Evolutionary conservation across 2,888 invertebrate genomes (phyloP).

Genomic region (Osmoderma eremita): DNA sequence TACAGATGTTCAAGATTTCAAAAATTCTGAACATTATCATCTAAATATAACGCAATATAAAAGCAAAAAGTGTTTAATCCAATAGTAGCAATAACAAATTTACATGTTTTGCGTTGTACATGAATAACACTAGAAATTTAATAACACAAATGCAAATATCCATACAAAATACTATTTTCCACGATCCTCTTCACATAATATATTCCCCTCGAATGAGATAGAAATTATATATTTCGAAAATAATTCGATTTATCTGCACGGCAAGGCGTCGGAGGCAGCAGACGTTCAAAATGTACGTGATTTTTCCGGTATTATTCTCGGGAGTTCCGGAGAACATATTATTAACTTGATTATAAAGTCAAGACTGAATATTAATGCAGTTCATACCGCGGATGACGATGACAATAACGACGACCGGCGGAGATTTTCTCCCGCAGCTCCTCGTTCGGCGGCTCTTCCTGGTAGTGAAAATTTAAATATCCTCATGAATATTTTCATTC

Average conservation of each 20-base stretch:
- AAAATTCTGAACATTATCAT: too few species aligned
- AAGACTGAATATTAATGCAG: conserved; percentile 38
- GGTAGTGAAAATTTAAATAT: conserved; percentile 37
- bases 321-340: conserved; percentile 29
- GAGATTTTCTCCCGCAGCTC: conserved; percentile 21
- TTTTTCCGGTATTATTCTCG: conserved; percentile 31
- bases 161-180: too few species aligned
- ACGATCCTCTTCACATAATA: too few species aligned
- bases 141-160: too few species aligned
- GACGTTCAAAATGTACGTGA: conserved; percentile 31
- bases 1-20: too few species aligned
- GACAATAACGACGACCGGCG: conserved; percentile 31
- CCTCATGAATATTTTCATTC: conserved; percentile 38
- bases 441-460: conserved; percentile 15
- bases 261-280: not conserved
- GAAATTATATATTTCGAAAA: conserved; percentile 21
- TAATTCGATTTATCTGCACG: conserved; percentile 17
- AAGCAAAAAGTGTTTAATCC: too few species aligned
- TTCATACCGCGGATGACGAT: conserved; percentile 32
- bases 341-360: conserved; percentile 38
- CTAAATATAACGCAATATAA: too few species aligned
- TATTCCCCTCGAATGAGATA: not conserved
- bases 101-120: too few species aligned
- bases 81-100: too few species aligned
- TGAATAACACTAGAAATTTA: too few species aligned